Evolutionary conservation across 2,113 vertebrate species (phyloP), one percentile per base, ranked within the genome.

Genomic region (Corythaixoides concolor): DNA sequence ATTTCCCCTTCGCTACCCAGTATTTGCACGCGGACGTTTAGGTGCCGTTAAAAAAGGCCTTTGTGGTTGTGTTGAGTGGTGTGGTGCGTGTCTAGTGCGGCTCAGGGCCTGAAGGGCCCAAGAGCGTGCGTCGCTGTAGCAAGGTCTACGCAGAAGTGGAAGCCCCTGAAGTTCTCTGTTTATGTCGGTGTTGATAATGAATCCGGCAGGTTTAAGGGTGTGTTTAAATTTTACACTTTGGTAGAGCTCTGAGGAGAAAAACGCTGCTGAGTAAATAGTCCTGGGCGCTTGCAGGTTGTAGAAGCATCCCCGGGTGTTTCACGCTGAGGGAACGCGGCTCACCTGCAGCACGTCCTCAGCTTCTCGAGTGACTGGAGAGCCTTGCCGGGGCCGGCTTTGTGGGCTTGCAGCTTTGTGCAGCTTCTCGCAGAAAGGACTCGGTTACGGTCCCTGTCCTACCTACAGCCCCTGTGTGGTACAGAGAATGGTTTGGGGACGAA

Each of bases 311-410:
- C 18, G 15, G 41, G 30, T 30, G 2, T 76, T 28, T 70, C 18
- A 17, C 0, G 0, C 5, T 4, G 64, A 28, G 66, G 18, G 21
- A 30, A 24, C 0, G 0, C 2, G 27, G 20, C 39, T 76, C 35
- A 24, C 72, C 55, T 4, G 0, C 3, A 15, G 17, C 4, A 4
- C 18, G 41, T 37, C 52, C 58, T 77, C 66, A 19, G n/a, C 23
- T 72, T 21, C 33, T 2, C 1, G 58, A 28, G 24, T 19, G 17
- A 4, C 23, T 10, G 55, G 13, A 19, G 53, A 43, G 8, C 18
- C 9, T 24, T 1, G 0, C 7, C 3, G 1, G 0, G 32, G 22
- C 53, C 1, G 0, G 27, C 4, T 8, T 15, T n/a, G 8, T 0
- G 1, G 30, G 18, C 12, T 52, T 47, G 4, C 5, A 37, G 18